Evolutionary conservation across 2,888 invertebrate species (phyloP).

Genomic region (Xiphydria camelus): DNA sequence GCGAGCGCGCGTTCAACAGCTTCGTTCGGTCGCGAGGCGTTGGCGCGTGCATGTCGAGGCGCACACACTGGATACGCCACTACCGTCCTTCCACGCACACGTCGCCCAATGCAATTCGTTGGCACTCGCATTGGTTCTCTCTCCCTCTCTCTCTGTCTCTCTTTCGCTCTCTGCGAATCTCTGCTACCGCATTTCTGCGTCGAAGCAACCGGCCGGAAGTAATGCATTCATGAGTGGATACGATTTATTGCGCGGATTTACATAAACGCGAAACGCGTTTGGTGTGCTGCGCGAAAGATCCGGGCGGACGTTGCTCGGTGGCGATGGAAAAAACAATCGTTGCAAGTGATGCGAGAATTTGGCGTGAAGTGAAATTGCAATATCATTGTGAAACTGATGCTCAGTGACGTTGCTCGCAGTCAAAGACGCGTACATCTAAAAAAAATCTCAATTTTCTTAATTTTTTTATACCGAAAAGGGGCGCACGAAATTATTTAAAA

Average conservation of each 20-base stretch:
- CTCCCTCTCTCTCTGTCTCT: conserved; percentile 7
- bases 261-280: conserved; percentile 44
- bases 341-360: too few relatives aligned
- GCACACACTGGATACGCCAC: conserved; percentile 3
- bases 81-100: not conserved
- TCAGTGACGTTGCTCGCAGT: too few relatives aligned
- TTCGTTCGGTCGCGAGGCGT: too few relatives aligned
- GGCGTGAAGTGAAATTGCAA: too few relatives aligned
- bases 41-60: conserved; percentile 9
- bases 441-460: too few relatives aligned
- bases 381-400: too few relatives aligned
- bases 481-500: too few relatives aligned
- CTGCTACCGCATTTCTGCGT: conserved; percentile 8
- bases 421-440: too few relatives aligned
- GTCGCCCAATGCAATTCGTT: conserved; percentile 7
- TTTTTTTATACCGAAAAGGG: too few relatives aligned
- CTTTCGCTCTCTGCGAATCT: not conserved
- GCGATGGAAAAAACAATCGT: too few relatives aligned
- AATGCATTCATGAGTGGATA: conserved; percentile 49
- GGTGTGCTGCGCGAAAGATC: too few relatives aligned
- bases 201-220: conserved; percentile 46
- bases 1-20: too few relatives aligned
- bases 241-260: conserved; percentile 49
- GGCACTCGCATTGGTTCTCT: conserved; percentile 11
- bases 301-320: conserved; percentile 29